Evolutionary conservation across 2,113 vertebrate genomes (phyloP), one percentile per base, ranked within the genome.

Genomic region (Perccottus glenii): DNA sequence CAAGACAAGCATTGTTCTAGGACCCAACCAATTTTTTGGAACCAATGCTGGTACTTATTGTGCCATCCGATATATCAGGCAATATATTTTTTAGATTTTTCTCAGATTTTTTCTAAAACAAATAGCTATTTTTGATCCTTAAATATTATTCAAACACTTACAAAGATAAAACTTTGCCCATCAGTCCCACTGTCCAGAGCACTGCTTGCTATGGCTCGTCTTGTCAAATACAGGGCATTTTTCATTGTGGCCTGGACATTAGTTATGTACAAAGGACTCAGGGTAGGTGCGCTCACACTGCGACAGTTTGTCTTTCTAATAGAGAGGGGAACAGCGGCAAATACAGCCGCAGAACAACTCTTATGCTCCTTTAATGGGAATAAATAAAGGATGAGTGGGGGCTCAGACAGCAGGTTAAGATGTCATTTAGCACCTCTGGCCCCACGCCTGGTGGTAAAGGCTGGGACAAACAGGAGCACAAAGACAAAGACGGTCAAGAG

Each of bases 371-470:
- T 84, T 86, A 85, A 89, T 86, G 83, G 74, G 67, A 64, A 86
- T 87, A 77, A 85, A 90, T 87, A 86, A 88, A 86, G 82, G 80
- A 88, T 90, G 83, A 85, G 78, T 69, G 8, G 57, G 67, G 61
- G 60, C 78, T 81, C 80, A 82, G 78, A 85, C 85, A 85, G 75
- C 78, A 77, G 87, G 84, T 86, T 81, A 85, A 73, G 70, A 78
- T 12, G 63, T 67, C 62, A 74, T 83, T 86, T 82, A 81, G 81
- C 78, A 82, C 85, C 81, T 83, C 75, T 80, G 77, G 78, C 89
- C 48, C 74, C 12, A 42, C 8, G 77, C 85, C 87, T 72, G 5
- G 58, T 15, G 60, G 9, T 58, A 57, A 52, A 74, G 42, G 51
- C 49, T 44, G 45, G 65, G 56, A 56, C 27, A n/a, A 44, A 42